A percentile compares a stretch with the other conserved stretches of the same genome.
Evolutionary conservation across 2,113 vertebrate species (phyloP).

Genomic region (Tragelaphus scriptus): DNA sequence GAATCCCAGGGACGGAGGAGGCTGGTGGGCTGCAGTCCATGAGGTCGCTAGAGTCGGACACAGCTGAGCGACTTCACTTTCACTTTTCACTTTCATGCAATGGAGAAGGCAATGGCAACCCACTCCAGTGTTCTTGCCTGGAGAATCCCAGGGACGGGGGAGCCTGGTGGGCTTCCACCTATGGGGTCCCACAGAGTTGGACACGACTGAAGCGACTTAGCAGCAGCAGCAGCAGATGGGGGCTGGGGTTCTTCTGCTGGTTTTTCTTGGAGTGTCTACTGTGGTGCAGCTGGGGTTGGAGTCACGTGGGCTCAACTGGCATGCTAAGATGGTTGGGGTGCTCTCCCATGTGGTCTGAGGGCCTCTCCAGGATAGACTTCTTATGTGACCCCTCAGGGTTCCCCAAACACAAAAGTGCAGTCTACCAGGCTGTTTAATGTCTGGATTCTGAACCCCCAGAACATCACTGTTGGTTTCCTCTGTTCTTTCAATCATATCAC

Average conservation of each 20-base stretch:
- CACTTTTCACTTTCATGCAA: too few species aligned
- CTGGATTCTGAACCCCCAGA: not conserved
- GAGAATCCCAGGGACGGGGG: too few species aligned
- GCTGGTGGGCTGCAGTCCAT: too few species aligned
- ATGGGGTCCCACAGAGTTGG: too few species aligned
- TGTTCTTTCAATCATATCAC: not conserved
- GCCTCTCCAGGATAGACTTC: not conserved
- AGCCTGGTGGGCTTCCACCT: too few species aligned
- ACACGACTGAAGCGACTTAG: too few species aligned
- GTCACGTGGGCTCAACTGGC: rapidly evolving
- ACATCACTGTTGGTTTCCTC: not conserved
- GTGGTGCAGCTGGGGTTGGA: rapidly evolving
- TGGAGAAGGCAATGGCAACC: too few species aligned
- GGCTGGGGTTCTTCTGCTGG: not conserved
- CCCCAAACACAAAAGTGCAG: not conserved
- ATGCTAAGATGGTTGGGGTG: too few species aligned
- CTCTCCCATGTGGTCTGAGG: not conserved
- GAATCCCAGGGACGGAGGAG: too few species aligned
- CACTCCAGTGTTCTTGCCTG: too few species aligned
- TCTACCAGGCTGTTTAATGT: not conserved
- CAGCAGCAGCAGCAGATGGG: not conserved
- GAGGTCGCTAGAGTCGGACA: too few species aligned
- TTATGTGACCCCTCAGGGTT: not conserved
- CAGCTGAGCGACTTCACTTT: too few species aligned
- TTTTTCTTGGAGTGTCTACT: not conserved